A percentile compares a stretch with the other conserved stretches of the same genome.
These are phyloP conservation scores for Cataglyphis albicans DNA, from an alignment of 2,888 invertebrate species.

Conservation along the genomic window DNA sequence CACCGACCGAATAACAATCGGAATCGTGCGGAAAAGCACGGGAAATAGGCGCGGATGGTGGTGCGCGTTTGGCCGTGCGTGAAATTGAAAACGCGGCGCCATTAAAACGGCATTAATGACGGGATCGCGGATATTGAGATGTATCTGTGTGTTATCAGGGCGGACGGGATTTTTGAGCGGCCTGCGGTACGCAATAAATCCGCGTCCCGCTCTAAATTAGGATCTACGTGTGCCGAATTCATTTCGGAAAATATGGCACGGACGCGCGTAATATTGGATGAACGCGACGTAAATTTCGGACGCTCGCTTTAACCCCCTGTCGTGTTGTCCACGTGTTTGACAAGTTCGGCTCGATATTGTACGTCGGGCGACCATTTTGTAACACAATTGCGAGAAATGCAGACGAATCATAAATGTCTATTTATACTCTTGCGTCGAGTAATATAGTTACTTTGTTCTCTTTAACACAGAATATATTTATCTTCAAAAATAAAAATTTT, in stretches of 20 bases:
- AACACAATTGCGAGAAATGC: background rate
- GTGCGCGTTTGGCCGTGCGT: constrained; percentile 43
- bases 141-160: constrained; percentile 42
- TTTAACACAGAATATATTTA: background rate
- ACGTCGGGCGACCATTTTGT: constrained; percentile 8
- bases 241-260: constrained; percentile 45
- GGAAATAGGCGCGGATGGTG: constrained; percentile 37
- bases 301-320: constrained; percentile 12
- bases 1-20: constrained; percentile 63
- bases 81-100: constrained; percentile 64
- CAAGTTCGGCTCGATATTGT: constrained; percentile 6
- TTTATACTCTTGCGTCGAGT: background rate
- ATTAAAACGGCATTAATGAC: constrained; percentile 65
- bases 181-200: constrained; percentile 40
- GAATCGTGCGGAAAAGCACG: constrained; percentile 53
- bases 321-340: background rate
- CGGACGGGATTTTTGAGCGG: constrained; percentile 46
- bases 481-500: background rate
- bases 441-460: background rate
- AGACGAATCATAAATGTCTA: background rate
- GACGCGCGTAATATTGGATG: constrained; percentile 48
- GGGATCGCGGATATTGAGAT: constrained; percentile 51
- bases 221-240: constrained; percentile 51
- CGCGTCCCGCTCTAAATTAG: constrained; percentile 47
- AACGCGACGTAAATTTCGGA: constrained; percentile 27